phyloP scores from a whole-genome alignment of 2,888 invertebrate species.

The Lordiphosa fenestrarum region DNA sequence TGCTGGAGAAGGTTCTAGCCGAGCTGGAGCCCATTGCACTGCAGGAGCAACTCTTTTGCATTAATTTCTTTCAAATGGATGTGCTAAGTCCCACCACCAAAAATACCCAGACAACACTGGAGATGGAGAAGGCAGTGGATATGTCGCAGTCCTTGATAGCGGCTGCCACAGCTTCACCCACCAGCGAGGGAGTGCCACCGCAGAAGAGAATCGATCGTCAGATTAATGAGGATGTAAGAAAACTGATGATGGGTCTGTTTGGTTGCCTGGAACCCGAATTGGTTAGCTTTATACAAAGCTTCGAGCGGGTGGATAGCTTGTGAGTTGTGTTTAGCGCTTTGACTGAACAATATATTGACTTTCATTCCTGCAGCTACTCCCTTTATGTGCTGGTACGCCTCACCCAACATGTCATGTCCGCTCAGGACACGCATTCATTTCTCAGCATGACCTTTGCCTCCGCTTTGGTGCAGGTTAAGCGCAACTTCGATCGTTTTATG shows the following conservation, averaged over 20 bases:
- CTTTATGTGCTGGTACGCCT: constrained; percentile 95
- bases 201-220: constrained; percentile 85
- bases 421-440: constrained; percentile 92
- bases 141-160: constrained; percentile 65
- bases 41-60: constrained; percentile 97
- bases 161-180: constrained; percentile 49
- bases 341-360: background rate
- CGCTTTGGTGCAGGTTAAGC: constrained; percentile 91
- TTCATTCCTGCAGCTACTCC: constrained; percentile 86
- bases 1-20: constrained; percentile 91
- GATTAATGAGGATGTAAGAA: constrained; percentile 89
- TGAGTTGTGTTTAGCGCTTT: constrained; percentile 81
- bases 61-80: constrained; percentile 93
- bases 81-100: constrained; percentile 82
- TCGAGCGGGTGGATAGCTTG: constrained; percentile 94
- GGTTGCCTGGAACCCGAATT: constrained; percentile 92
- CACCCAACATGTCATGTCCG: constrained; percentile 95
- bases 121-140: constrained; percentile 80
- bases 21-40: constrained; percentile 95
- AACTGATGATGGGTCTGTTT: constrained; percentile 94
- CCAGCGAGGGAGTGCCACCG: constrained; percentile 69
- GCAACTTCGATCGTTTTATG: constrained; percentile 96
- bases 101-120: constrained; percentile 83
- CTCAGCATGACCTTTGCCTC: constrained; percentile 93
- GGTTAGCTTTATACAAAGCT: constrained; percentile 90